Evolutionary conservation across 1,140 invertebrate genomes (phyloP).

Genomic region (Neotoxoptera formosana): DNA sequence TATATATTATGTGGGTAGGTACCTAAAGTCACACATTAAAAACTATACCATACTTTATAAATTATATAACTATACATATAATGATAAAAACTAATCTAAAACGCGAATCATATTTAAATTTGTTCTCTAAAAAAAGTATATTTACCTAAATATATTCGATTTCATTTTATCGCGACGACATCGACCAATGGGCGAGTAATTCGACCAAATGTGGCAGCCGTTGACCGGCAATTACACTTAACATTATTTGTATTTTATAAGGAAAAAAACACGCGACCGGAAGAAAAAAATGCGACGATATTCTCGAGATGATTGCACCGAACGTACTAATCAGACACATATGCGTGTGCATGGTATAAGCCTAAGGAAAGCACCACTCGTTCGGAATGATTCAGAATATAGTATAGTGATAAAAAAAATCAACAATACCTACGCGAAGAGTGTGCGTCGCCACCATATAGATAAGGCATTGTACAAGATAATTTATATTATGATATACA

Average conservation of each 20-base stretch:
- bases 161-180: neutral
- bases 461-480: neutral
- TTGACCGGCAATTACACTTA: neutral
- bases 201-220: neutral
- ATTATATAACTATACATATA: neutral
- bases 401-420: slow-evolving; percentile 19
- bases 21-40: neutral
- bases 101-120: neutral
- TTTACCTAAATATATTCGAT: neutral
- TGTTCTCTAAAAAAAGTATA: neutral
- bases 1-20: too few species aligned
- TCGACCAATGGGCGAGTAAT: neutral
- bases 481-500: neutral
- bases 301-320: neutral
- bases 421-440: neutral
- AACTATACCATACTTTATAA: neutral
- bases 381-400: neutral
- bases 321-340: neutral
- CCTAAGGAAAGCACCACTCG: neutral
- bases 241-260: neutral
- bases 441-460: neutral
- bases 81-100: neutral
- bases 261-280: neutral
- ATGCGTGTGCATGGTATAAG: neutral
- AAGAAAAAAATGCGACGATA: neutral